Conservation (phyloP, 2,888 invertebrate genomes). For the Polyommatus iphigenia region DNA sequence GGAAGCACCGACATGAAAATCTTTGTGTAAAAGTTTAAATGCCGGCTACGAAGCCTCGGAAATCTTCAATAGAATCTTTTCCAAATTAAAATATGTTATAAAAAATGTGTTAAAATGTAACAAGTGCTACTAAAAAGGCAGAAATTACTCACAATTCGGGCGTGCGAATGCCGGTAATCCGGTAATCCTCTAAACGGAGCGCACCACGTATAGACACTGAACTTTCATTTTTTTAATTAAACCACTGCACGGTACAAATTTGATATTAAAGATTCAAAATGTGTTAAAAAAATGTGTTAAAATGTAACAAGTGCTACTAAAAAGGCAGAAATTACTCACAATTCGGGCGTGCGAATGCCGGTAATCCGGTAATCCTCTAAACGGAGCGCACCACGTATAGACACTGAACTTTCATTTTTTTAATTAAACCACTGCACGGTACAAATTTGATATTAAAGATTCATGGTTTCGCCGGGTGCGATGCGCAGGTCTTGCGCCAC, state of each 20-base stretch:
- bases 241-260: slow-evolving; percentile 60
- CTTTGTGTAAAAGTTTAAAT: slow-evolving; percentile 1
- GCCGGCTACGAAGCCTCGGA: neutral
- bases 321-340: too few relatives aligned
- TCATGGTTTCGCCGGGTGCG: slow-evolving; percentile 55
- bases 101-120: neutral
- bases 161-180: slow-evolving; percentile 29
- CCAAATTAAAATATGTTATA: neutral
- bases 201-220: slow-evolving; percentile 37
- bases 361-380: slow-evolving; percentile 40
- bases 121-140: neutral
- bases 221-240: slow-evolving; percentile 38
- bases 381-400: slow-evolving; percentile 37
- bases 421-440: slow-evolving; percentile 57
- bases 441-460: slow-evolving; percentile 61
- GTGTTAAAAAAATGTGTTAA: too few relatives aligned
- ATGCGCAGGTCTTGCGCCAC: slow-evolving; percentile 61
- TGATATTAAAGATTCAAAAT: slow-evolving; percentile 65
- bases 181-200: slow-evolving; percentile 38
- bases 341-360: too few relatives aligned
- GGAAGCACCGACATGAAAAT: slow-evolving; percentile 10
- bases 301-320: too few relatives aligned
- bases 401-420: slow-evolving; percentile 35
- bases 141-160: slow-evolving; percentile 38
- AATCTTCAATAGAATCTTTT: neutral